Base-by-base conservation (phyloP, 2,113 vertebrate species). In the Apus apus region DNA sequence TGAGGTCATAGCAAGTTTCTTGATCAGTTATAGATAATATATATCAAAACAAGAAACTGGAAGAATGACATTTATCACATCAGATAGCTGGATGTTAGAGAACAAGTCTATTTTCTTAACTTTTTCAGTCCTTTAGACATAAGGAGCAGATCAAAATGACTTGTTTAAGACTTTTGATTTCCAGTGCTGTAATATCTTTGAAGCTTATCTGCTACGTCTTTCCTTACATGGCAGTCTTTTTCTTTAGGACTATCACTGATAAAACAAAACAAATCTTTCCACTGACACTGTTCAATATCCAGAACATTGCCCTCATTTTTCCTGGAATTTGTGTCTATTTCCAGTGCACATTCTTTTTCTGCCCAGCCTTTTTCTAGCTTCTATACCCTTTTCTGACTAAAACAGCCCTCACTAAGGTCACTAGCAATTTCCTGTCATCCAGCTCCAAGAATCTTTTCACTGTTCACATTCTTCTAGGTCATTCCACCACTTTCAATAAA, bases 381-480 rank as follows among this genome's bases (percentile, higher is more conserved):
- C 85, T 93, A 58, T 85, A 91, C 58, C 23, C 64, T 83, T 82
- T 91, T 87, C 45, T 91, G 64, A 67, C 43, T 91, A 62, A 71
- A 94, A 60, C 46, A 94, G 78, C 56, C 80, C 29, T 77, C 96
- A 91, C 87, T 85, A 66, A 80, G 91, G 87, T 95, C 93, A 80
- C 20, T 90, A 90, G 93, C 51, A 95, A 74, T 57, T 94, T 97
- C 85, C 85, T 95, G 94, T n/a, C 0, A 0, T 85, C 82, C 79
- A 89, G 8, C 43, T 86, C 87, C 75, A 93, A 91, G 89, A 95
- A 91, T 82, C 58, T 73, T 90, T 92, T 61, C 85, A 87, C 10
- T 29, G 60, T 85, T 95, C 66, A 62, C 87, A 91, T 87, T 96
- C 87, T 95, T 96, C 78, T 94, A 73, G 54, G 90, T 93, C 93